Evolutionary conservation across 2,113 vertebrate genomes (phyloP), one percentile per base, ranked within the genome.

Genomic region (Bolborhynchus lineola): DNA sequence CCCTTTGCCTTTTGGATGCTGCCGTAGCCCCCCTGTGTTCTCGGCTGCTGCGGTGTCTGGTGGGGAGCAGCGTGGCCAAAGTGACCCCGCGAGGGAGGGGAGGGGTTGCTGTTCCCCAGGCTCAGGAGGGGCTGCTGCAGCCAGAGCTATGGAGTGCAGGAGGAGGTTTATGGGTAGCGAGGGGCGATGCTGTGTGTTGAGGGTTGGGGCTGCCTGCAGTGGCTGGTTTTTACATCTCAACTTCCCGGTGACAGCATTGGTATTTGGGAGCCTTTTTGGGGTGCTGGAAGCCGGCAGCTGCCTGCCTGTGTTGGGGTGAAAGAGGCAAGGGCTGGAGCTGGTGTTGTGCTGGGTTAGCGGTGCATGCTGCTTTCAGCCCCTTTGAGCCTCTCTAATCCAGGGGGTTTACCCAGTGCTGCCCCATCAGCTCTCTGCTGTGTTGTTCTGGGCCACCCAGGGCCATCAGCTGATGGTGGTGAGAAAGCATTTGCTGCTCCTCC

Each of bases 341-440:
- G 11, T 3, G 35, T 93, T 95, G 50, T 93, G 95, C 95, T 93
- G 91, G 72, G 81, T 63, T 80, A 83, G 95, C 59, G 0, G 31
- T 80, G 5, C 72, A 4, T 10, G 88, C 68, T 24, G 47, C 72
- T 92, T 71, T 76, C 59, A 74, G 72, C n/a, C 72, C 10, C 2
- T 41, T n/a, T 92, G 93, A 95, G 95, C 82, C 88, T 46, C 33
- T 55, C 31, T 96, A 95, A 96, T 95, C 93, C 49, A 1, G 15
- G 88, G 26, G 64, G 91, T 49, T 93, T 92, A 95, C 5, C n/a
- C 86, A 81, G 16, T 35, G 91, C 95, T 95, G 85, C 53, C 64
- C 93, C 78, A 78, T 93, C 91, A n/a, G 41, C 93, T 95, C 55
- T 83, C 76, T 86, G 80, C 69, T 65, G 81, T 41, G 88, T 46